Base-by-base conservation (phyloP, 2,113 vertebrate genomes). In the Antennarius striatus region DNA sequence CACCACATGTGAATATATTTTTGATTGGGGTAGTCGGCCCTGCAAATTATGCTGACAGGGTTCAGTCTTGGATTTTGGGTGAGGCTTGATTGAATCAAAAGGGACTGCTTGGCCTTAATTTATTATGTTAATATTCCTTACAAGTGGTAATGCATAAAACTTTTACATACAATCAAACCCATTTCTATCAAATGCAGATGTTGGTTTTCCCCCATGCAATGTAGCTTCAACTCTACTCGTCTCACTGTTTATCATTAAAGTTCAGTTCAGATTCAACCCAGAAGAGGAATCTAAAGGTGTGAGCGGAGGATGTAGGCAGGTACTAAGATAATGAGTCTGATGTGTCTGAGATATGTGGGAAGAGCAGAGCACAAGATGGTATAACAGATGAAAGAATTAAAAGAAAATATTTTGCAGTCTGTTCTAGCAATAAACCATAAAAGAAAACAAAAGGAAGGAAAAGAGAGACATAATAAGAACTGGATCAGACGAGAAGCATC, bases 401-500 rank as follows among this genome's bases (percentile, higher is more conserved):
- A 64, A 39, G 15, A 53, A 15, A 10, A 2, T 2, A 60, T 12
- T 36, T 36, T 36, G 7, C 32, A 36, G 32, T 36, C 32, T 56
- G 14, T 9, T 30, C n/a, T 7, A 48, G 29, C 10, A 57, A 57
- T 2, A 69, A 36, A 56, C 0, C 3, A 17, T 6, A 1, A 11
- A 16, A 43, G 49, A 0, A 48, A 40, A 22, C 10, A 29, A 3
- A 5, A 10, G 40, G 14, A 11, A 6, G 17, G 28, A n/a, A n/a
- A 36, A 61, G 43, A 65, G 64, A n/a, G 9, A 51, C 47, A 29
- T 40, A 62, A 30, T 1, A 59, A 52, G 3, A 17, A 4, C 28
- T 60, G 13, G 16, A 13, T 69, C 30, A 67, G 51, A 82, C 22
- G 28, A 79, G 15, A 85, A 43, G n/a, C 54, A 65, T 68, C 30